These are phyloP conservation scores for Lasiurus cinereus DNA, from an alignment of 2,113 vertebrate species.

Conservation along the genomic window DNA sequence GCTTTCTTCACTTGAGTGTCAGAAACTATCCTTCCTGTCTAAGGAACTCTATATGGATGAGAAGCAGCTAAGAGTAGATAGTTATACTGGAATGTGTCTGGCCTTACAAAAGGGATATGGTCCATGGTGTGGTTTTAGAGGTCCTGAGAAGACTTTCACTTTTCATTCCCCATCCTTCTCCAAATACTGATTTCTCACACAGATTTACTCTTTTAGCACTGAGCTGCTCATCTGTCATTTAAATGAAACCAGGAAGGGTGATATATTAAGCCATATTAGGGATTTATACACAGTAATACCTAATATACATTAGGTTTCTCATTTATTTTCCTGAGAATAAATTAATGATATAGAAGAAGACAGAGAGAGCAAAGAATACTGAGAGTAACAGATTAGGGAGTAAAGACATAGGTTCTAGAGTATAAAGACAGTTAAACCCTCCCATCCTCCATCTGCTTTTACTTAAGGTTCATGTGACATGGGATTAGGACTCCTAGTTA, in stretches of 20 bases:
- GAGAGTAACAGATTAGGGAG: neutral
- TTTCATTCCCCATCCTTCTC: neutral
- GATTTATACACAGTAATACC: slow-evolving; percentile 73
- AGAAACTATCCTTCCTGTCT: slow-evolving; percentile 29
- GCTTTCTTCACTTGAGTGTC: slow-evolving; percentile 34
- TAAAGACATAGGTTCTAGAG: neutral
- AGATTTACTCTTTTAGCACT: neutral
- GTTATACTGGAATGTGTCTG: neutral
- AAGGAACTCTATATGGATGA: slow-evolving; percentile 16
- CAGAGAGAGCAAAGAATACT: neutral
- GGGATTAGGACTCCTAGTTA: neutral
- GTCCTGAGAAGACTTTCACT: neutral
- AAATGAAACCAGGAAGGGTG: slow-evolving; percentile 67
- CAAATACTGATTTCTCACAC: neutral
- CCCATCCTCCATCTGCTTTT: neutral
- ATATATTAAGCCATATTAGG: slow-evolving; percentile 80
- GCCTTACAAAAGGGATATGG: neutral
- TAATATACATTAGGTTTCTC: slow-evolving; percentile 70
- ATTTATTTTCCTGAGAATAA: slow-evolving; percentile 72
- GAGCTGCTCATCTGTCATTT: slow-evolving; percentile 47
- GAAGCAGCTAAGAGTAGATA: neutral
- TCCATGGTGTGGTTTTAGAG: neutral
- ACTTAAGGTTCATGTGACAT: neutral
- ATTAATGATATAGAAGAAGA: neutral
- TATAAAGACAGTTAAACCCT: neutral